Conservation (phyloP, 2,113 vertebrate genomes). For the Cyanoliseus patagonus region DNA sequence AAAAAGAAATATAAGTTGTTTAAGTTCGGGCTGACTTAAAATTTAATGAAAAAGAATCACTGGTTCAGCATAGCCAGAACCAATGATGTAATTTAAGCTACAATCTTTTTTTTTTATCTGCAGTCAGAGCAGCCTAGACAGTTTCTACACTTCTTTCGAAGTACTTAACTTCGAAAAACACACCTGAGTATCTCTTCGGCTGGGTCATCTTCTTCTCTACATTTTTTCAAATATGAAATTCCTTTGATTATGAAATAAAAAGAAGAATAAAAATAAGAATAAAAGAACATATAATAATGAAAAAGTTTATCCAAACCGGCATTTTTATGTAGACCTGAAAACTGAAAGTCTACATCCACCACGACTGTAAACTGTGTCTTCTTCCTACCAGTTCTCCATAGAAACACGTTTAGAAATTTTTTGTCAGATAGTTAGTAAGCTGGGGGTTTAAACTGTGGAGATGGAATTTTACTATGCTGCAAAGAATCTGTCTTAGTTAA, state of each 20-base stretch:
- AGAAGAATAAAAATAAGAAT: neutral
- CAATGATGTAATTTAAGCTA: neutral
- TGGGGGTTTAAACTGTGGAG: neutral
- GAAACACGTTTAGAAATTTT: neutral
- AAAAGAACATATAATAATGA: neutral
- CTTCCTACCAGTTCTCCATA: constrained; percentile 7
- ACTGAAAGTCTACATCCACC: neutral
- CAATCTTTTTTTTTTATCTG: neutral
- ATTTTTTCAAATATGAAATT: neutral
- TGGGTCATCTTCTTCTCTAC: neutral
- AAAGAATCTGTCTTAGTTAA: neutral
- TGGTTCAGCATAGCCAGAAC: neutral
- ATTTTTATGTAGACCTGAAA: neutral
- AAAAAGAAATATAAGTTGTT: neutral
- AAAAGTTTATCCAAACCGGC: neutral
- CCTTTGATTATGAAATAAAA: neutral
- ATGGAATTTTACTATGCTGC: neutral
- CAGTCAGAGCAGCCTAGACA: neutral
- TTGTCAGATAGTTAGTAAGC: neutral
- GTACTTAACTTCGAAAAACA: neutral
- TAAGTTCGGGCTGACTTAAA: neutral
- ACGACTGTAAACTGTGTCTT: neutral
- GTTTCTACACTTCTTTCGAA: neutral
- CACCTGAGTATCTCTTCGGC: neutral
- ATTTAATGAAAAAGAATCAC: neutral